These are phyloP conservation scores for Lithophane semibrunnea DNA, from an alignment of 2,888 invertebrate species.

Conservation along the genomic window DNA sequence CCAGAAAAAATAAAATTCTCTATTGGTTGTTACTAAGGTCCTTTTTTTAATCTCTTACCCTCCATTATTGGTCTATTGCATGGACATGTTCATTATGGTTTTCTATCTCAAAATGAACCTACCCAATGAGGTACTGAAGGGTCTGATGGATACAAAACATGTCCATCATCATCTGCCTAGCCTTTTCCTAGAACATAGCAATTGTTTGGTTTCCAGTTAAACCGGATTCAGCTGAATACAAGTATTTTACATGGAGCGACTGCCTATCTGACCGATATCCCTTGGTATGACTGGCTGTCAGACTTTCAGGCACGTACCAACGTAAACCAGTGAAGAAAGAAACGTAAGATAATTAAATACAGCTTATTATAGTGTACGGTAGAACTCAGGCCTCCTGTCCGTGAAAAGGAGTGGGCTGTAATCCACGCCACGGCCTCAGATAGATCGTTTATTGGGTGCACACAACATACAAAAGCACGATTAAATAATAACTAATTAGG, in stretches of 20 bases:
- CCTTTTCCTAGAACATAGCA: no score
- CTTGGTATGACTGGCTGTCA: no score
- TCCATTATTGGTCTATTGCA: neutral
- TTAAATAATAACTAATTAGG: no score
- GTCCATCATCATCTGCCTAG: no score
- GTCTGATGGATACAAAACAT: neutral
- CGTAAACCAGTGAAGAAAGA: neutral
- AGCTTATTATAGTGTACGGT: neutral
- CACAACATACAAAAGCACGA: no score
- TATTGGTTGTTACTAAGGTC: neutral
- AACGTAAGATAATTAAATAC: neutral
- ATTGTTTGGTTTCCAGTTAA: no score
- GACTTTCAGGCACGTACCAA: no score
- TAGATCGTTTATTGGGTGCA: no score
- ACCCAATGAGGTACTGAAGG: neutral
- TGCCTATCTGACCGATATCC: no score
- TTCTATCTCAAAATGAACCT: neutral
- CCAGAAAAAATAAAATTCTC: neutral
- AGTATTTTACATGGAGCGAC: no score
- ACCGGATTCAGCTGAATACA: no score
- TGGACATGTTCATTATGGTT: neutral
- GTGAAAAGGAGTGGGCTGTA: neutral
- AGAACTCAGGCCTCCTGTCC: neutral
- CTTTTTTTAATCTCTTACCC: no score
- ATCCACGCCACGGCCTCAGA: neutral